phyloP scores from a whole-genome alignment of 2,888 invertebrate genomes.

The Xanthostigma xanthostigma region DNA sequence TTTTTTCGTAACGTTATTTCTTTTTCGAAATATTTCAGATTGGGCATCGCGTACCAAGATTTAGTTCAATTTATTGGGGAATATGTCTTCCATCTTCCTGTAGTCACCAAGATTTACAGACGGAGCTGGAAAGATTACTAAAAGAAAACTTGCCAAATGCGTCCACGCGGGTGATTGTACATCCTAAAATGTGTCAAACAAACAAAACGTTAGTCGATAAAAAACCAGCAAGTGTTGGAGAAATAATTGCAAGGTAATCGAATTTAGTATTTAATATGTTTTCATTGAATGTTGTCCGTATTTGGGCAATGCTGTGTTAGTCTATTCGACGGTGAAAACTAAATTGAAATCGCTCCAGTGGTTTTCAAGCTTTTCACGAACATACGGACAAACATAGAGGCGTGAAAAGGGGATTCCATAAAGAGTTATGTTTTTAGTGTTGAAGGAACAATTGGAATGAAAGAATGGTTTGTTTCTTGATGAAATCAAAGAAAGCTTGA shows the following conservation, averaged over 20 bases:
- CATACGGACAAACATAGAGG: too few species aligned
- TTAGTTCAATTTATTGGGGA: conserved; percentile 40
- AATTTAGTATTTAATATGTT: not conserved
- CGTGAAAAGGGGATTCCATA: too few species aligned
- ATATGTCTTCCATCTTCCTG: conserved; percentile 42
- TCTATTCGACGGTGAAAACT: too few species aligned
- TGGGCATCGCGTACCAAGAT: conserved; percentile 41
- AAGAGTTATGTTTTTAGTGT: too few species aligned
- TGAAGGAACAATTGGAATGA: too few species aligned
- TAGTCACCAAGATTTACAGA: conserved; percentile 34
- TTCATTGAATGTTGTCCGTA: too few species aligned
- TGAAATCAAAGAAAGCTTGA: too few species aligned
- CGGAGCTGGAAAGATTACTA: conserved; percentile 29
- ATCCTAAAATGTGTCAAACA: conserved; percentile 18
- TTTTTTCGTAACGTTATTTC: not conserved
- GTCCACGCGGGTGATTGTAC: conserved; percentile 18
- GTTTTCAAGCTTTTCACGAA: too few species aligned
- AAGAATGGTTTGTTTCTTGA: too few species aligned
- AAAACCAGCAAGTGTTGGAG: conserved; percentile 11
- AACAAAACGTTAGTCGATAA: conserved; percentile 4
- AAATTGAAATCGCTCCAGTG: too few species aligned
- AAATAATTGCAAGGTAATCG: conserved; percentile 15
- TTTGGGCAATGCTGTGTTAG: too few species aligned
- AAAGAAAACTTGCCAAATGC: conserved; percentile 16
- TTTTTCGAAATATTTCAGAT: conserved; percentile 26